These are phyloP conservation scores for Epizoanthus stellaris DNA, from an alignment of 92 coral and sea anemone genomes.

Conservation along the genomic window DNA sequence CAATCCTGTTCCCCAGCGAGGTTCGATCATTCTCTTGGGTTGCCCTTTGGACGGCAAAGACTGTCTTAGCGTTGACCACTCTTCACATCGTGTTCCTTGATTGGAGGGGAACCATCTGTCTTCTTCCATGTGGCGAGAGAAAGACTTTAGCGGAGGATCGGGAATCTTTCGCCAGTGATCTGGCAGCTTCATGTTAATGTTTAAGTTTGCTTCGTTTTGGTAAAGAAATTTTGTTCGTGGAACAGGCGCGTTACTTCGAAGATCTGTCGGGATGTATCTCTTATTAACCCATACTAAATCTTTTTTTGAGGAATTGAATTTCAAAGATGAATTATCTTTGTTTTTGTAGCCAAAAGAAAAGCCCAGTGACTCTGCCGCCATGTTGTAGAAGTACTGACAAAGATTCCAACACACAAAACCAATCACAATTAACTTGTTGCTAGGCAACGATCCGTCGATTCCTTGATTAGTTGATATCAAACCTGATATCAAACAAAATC, in stretches of 20 bases:
- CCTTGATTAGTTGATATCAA: no score
- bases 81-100: slow-evolving; percentile 93
- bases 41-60: slow-evolving; percentile 89
- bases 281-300: slow-evolving; percentile 98
- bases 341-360: slow-evolving; percentile 80
- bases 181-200: slow-evolving; percentile 58
- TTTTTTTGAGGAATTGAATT: slow-evolving; percentile 30
- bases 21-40: slow-evolving; percentile 66
- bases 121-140: slow-evolving; percentile 91
- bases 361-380: slow-evolving; percentile 95
- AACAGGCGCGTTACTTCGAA: slow-evolving; percentile 94
- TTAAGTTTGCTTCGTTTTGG: slow-evolving; percentile 31
- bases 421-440: slow-evolving; percentile 35
- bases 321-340: slow-evolving; percentile 55
- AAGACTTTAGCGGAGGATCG: slow-evolving; percentile 82
- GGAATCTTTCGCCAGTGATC: slow-evolving; percentile 83
- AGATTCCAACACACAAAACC: slow-evolving; percentile 19
- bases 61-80: slow-evolving; percentile 97
- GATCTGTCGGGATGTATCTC: slow-evolving; percentile 87
- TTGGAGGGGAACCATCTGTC: slow-evolving; percentile 82
- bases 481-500: no score
- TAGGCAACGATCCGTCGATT: slow-evolving; percentile 36
- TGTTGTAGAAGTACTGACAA: slow-evolving; percentile 6
- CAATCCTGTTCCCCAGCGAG: slow-evolving; percentile 94
- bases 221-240: slow-evolving; percentile 89